Base-by-base conservation (phyloP, 2,797 vertebrate species). In the Holocentrus rufus region DNA sequence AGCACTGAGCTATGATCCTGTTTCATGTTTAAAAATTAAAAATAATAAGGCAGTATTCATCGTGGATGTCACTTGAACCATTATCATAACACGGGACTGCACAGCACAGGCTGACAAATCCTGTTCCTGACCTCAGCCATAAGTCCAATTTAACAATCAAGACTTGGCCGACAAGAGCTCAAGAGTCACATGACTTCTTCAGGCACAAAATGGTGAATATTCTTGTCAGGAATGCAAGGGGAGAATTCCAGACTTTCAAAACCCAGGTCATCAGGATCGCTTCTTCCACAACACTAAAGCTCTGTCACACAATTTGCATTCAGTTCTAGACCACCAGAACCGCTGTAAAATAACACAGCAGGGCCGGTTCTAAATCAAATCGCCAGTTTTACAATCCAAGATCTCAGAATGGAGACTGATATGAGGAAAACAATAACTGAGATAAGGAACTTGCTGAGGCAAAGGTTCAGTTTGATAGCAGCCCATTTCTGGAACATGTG, bases 171-270 rank as follows among this genome's bases (percentile, higher is more conserved):
- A 81, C 64, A 84, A 53, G 18, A 58, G 61, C 22, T 61, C 15
- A 72, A 69, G 68, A 80, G 75, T 77, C 31, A 78, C 64, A 79
- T 61, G 54, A 67, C 18, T 7, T n/a, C 62, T 3, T 46, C 30
- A 30, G 30, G 6, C 23, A 17, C 23, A 55, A 7, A 54, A 27
- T 6, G 46, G 77, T 63, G 54, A 66, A 68, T 52, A 69, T 30
- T 65, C 54, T 57, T 36, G 42, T 10, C 53, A 30, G 25, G 27
- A 55, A 27, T 30, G 30, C 23, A 27, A 18, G 5, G 18, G 23
- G 25, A 25, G 4, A 5, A 15, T 55, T 30, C 27, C 18, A 55
- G 25, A 55, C 49, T 9, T 71, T 36, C 59, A 58, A 42, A 77
- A 70, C 10, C 31, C 9, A 31, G 9, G 60, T 76, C 64, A 77